Evolutionary conservation across 2,888 invertebrate species (phyloP).

Genomic region (Carcina quercana): DNA sequence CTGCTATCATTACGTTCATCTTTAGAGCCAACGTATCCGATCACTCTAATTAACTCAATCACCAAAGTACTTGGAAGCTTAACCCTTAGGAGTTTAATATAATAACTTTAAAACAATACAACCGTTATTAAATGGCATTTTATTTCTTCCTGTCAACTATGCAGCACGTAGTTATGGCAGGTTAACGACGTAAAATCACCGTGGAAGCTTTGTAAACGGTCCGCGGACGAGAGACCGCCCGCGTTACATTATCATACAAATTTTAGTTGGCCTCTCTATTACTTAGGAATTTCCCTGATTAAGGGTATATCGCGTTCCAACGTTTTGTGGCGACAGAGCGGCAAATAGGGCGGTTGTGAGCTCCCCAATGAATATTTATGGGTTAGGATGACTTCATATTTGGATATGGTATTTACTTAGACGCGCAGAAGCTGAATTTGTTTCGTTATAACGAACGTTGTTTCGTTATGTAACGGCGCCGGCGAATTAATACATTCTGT

Average conservation of each 20-base stretch:
- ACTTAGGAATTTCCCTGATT: constrained; percentile 60
- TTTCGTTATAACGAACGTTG: too few species aligned
- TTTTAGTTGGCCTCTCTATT: constrained; percentile 50
- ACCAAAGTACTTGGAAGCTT: too few species aligned
- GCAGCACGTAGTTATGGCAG: constrained; percentile 7
- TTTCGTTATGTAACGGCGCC: too few species aligned
- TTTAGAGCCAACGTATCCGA: too few species aligned
- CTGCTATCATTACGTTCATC: too few species aligned
- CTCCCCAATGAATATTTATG: constrained; percentile 56
- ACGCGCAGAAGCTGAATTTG: too few species aligned
- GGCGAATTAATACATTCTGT: too few species aligned
- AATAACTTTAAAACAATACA: constrained; percentile 5
- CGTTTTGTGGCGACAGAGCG: constrained; percentile 49
- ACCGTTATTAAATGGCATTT: constrained; percentile 9
- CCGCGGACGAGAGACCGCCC: constrained; percentile 9
- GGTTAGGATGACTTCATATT: constrained; percentile 39
- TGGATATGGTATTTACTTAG: constrained; percentile 27
- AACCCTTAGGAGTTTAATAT: too few species aligned
- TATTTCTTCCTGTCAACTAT: constrained; percentile 9
- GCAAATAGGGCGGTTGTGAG: constrained; percentile 54
- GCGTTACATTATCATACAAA: constrained; percentile 52
- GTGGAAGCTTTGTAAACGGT: constrained; percentile 26
- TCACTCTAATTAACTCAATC: too few species aligned
- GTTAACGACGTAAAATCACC: constrained; percentile 26
- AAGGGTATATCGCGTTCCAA: constrained; percentile 37